These are phyloP conservation scores for Xylocopa sonorina DNA, from an alignment of 1,140 invertebrate species.

Conservation along the genomic window DNA sequence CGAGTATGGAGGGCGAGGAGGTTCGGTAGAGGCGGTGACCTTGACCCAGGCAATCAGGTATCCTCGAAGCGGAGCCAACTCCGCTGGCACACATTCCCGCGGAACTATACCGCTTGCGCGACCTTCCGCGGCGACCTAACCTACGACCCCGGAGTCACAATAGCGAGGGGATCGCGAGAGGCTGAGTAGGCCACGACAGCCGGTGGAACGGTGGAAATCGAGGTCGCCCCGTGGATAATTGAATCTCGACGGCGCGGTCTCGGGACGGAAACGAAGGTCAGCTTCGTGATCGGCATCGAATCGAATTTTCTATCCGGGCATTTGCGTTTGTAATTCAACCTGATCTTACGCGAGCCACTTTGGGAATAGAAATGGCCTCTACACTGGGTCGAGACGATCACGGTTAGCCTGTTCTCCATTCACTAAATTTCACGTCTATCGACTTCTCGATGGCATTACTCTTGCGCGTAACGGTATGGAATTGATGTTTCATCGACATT, in stretches of 20 bases:
- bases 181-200: slow-evolving; percentile 40
- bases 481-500: no score
- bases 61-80: slow-evolving; percentile 66
- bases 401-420: no score
- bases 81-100: slow-evolving; percentile 72
- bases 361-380: no score
- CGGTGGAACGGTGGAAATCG: slow-evolving; percentile 24
- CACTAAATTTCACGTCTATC: no score
- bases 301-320: no score
- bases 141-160: slow-evolving; percentile 53
- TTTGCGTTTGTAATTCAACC: no score
- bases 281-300: neutral
- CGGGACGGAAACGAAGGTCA: neutral
- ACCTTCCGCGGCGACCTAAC: slow-evolving; percentile 57
- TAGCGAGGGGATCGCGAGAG: slow-evolving; percentile 40
- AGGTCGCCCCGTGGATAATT: slow-evolving; percentile 27
- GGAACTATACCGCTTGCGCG: slow-evolving; percentile 49
- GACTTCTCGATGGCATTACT: no score
- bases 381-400: no score
- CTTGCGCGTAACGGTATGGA: no score
- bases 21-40: slow-evolving; percentile 61
- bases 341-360: no score
- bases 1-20: slow-evolving; percentile 16
- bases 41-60: slow-evolving; percentile 73
- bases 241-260: slow-evolving; percentile 25